Conservation (phyloP, 1,140 invertebrate species). For the Drosophila tristis region DNA sequence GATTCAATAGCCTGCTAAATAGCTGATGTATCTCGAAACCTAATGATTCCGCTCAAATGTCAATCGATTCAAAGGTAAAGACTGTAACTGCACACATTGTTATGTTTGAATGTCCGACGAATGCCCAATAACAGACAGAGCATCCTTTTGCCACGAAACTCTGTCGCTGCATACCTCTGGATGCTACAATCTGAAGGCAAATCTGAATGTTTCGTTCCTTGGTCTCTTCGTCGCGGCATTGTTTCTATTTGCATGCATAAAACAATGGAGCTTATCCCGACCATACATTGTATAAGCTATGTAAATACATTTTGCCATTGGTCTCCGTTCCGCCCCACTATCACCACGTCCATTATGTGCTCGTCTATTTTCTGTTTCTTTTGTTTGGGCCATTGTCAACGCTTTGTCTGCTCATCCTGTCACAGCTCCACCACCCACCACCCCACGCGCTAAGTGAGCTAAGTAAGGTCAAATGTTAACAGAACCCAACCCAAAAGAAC, state of each 20-base stretch:
- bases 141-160: no score
- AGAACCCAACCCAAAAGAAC: conserved; percentile 16
- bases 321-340: conserved; percentile 21
- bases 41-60: no score
- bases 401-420: conserved; percentile 62
- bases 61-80: no score
- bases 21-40: not conserved
- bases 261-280: conserved; percentile 58
- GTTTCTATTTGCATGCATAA: conserved; percentile 49
- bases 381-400: conserved; percentile 69
- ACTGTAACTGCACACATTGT: no score
- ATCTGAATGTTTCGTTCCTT: conserved; percentile 1
- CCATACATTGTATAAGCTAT: conserved; percentile 38
- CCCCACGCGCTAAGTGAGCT: conserved; percentile 18
- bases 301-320: conserved; percentile 54
- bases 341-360: conserved; percentile 60
- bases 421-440: conserved; percentile 9
- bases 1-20: no score
- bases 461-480: conserved; percentile 69
- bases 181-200: conserved; percentile 11
- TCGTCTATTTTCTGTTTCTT: conserved; percentile 51
- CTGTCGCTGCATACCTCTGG: not conserved
- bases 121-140: not conserved
- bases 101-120: not conserved
- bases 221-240: conserved; percentile 7